A percentile compares a stretch with the other conserved stretches of the same genome.
Evolutionary conservation across 2,113 vertebrate species (phyloP).

Genomic region (Hemibagrus wyckioides): DNA sequence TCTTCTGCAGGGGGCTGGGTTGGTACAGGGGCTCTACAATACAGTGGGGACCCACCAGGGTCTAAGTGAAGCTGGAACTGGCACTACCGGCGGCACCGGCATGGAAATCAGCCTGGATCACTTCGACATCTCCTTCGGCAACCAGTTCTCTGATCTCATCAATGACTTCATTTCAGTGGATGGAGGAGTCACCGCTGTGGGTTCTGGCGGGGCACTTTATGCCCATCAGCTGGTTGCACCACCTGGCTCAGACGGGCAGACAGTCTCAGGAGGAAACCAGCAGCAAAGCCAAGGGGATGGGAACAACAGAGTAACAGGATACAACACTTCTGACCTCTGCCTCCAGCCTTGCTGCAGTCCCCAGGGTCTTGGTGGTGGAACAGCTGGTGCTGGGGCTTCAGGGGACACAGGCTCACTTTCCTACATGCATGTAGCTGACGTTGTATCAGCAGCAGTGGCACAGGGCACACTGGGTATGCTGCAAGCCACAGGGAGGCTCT

Average conservation of each 20-base stretch:
- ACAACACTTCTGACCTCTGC: constrained; percentile 90
- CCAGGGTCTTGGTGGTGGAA: constrained; percentile 78
- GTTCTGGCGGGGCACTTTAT: constrained; percentile 77
- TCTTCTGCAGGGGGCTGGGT: constrained; percentile 83
- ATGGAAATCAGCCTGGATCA: constrained; percentile 99
- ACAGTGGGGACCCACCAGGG: constrained; percentile 81
- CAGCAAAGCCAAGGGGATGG: constrained; percentile 78
- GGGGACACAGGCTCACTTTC: constrained; percentile 85
- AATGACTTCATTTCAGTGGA: constrained; percentile 99
- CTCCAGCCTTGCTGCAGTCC: constrained; percentile 95
- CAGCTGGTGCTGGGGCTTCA: constrained; percentile 67
- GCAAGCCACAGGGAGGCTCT: constrained; percentile 92
- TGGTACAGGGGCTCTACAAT: constrained; percentile 95
- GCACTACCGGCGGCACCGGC: constrained; percentile 76
- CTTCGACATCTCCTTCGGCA: constrained; percentile 99
- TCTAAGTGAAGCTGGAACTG: constrained; percentile 63
- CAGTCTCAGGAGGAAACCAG: constrained; percentile 61
- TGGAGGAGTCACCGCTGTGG: constrained; percentile 80
- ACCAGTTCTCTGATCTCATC: constrained; percentile 99
- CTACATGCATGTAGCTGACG: constrained; percentile 98
- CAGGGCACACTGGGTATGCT: constrained; percentile 92
- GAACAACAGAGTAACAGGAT: constrained; percentile 79
- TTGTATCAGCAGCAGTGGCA: constrained; percentile 89
- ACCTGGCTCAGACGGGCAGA: constrained; percentile 77
- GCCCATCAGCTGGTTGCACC: constrained; percentile 89